Evolutionary conservation across 1,140 invertebrate species (phyloP), one percentile per base, ranked within the genome.

Genomic region (Papilio xuthus): DNA sequence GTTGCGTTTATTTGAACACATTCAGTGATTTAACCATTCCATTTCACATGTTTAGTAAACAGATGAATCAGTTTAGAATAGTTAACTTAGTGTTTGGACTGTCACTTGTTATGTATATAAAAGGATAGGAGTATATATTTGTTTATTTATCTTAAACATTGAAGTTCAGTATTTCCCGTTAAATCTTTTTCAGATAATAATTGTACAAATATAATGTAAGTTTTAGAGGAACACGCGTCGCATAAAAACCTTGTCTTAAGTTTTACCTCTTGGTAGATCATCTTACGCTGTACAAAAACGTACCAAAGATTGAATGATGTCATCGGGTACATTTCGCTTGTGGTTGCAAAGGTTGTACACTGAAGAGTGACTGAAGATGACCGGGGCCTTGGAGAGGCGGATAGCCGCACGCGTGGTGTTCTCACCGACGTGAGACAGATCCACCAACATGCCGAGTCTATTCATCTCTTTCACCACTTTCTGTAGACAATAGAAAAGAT

Each of bases 351-450:
- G 94, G 69, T 96, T 95, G 91, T 96, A 97, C 10, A 97, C 97
- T 13, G 97, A 97, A 4, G 97, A 98, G 92, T 99, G 98, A 81
- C 97, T 97, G 94, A 98, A 99, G 85, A 99, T 97, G 78, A 98
- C 96, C 0, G 98, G 98, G 0, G 98, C 97, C 83, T 95, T 95
- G 1, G 97, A 96, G 12, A 96, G 92, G 10, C 94, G 94, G 84
- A 98, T 95, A 2, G 97, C 97, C 80, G 97, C 96, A 47, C 96
- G 90, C 96, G 98, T 98, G 1, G 97, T 98, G 96, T 98, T 88
- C 95, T 96, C 86, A 95, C 96, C 74, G 18, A 98, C 97, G 92
- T 98, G 98, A 7, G 97, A 97, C 81, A 98, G 94, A 93, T 98
- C 98, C 47, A 98, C 96, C 93, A 98, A 94, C 97, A 98, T 98